These are phyloP conservation scores for Clusia tigrina DNA, from an alignment of 2,888 invertebrate species.

Conservation along the genomic window DNA sequence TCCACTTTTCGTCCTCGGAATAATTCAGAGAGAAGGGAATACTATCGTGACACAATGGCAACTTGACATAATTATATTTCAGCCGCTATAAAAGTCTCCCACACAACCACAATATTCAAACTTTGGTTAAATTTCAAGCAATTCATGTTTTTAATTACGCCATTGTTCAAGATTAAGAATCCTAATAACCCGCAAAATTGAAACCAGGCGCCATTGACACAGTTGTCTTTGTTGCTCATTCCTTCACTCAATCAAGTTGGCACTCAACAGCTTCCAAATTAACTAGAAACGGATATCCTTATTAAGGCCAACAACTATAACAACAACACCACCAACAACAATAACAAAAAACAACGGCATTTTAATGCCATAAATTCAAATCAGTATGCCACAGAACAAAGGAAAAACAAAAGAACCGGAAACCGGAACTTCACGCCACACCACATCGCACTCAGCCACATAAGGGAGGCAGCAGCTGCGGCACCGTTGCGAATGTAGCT, in stretches of 20 bases:
- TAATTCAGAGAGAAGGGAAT: too few relatives aligned
- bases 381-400: background rate
- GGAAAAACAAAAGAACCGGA: background rate
- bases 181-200: constrained; percentile 1
- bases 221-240: constrained; percentile 1
- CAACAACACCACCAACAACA: background rate
- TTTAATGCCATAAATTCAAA: constrained; percentile 7
- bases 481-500: background rate
- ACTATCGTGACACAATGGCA: too few relatives aligned
- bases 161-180: too few relatives aligned
- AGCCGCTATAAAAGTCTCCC: too few relatives aligned
- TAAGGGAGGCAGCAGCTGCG: background rate
- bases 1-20: too few relatives aligned
- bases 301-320: constrained; percentile 2
- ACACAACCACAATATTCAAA: too few relatives aligned
- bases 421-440: background rate
- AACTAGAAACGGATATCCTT: constrained; percentile 5
- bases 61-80: too few relatives aligned
- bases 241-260: background rate
- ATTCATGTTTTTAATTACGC: too few relatives aligned
- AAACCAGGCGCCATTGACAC: background rate
- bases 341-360: background rate
- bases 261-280: background rate
- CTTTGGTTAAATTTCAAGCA: too few relatives aligned
- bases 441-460: background rate